Evolutionary conservation across 2,888 invertebrate species (phyloP).

Genomic region (Andrena praecox): DNA sequence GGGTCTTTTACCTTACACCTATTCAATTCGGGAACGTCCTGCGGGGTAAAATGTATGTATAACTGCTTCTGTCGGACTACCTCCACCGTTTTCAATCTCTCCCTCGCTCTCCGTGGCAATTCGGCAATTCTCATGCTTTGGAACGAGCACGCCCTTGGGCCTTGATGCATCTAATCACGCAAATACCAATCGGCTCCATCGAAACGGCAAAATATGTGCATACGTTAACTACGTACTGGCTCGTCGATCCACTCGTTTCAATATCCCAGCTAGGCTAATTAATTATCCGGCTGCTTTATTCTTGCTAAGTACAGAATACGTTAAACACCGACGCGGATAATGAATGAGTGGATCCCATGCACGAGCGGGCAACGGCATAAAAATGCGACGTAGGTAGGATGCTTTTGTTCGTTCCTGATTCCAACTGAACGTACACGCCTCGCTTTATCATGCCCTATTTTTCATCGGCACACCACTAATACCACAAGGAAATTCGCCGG

Average conservation of each 20-base stretch:
- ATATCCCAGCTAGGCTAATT: not conserved
- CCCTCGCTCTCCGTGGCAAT: slow-evolving; percentile 43
- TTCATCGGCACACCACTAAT: slow-evolving; percentile 34
- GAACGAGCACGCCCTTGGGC: slow-evolving; percentile 6
- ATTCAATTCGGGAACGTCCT: slow-evolving; percentile 56
- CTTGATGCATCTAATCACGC: not conserved
- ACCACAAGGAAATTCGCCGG: slow-evolving; percentile 40
- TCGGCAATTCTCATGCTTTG: slow-evolving; percentile 45
- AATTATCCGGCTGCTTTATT: not conserved
- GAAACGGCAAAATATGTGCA: not conserved
- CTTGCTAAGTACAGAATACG: not conserved
- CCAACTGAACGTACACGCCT: slow-evolving; percentile 28
- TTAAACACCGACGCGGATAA: not conserved
- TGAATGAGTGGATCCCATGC: not conserved
- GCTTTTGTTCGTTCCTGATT: slow-evolving; percentile 30
- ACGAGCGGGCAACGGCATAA: slow-evolving; percentile 12
- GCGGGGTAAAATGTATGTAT: slow-evolving; percentile 14
- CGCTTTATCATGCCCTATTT: slow-evolving; percentile 46
- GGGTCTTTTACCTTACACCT: slow-evolving; percentile 8
- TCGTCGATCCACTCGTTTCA: not conserved
- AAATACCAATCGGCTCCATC: not conserved
- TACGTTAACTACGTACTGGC: no score
- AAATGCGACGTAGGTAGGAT: slow-evolving; percentile 15
- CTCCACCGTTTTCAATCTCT: slow-evolving; percentile 7
- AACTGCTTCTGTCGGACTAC: slow-evolving; percentile 31